Percentiles rank a stretch among this genome's conserved stretches.
phyloP scores from a whole-genome alignment of 2,888 invertebrate genomes.

The Himalopsyche japonica region DNA sequence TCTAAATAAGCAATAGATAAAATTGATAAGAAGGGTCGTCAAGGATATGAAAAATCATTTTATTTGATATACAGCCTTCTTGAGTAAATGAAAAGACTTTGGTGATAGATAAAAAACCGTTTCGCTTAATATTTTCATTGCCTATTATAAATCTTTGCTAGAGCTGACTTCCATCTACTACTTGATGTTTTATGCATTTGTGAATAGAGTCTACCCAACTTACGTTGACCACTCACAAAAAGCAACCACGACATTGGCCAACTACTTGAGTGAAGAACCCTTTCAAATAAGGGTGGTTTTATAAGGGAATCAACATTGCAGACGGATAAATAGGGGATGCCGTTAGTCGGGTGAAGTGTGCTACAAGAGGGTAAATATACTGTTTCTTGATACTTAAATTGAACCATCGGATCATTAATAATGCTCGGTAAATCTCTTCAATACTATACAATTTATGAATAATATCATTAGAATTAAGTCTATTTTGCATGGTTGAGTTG shows the following conservation, averaged over 20 bases:
- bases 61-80: not conserved
- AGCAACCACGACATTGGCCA: not conserved
- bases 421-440: not conserved
- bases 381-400: not conserved
- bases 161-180: not conserved
- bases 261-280: not conserved
- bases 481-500: not conserved
- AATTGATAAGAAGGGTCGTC: no score
- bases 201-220: not conserved
- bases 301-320: not conserved
- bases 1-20: no score
- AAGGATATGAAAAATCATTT: not conserved
- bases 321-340: not conserved
- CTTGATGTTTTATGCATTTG: not conserved
- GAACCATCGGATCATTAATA: not conserved
- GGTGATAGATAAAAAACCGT: not conserved
- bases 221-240: not conserved
- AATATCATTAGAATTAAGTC: not conserved
- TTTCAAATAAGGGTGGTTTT: not conserved
- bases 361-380: not conserved
- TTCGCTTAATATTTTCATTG: not conserved
- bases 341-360: not conserved
- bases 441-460: not conserved
- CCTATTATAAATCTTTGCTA: not conserved
- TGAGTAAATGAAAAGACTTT: not conserved